Percentiles rank a stretch among this genome's conserved stretches.
These are phyloP conservation scores for Sarcophaga bullata DNA, from an alignment of 1,140 invertebrate species.

Conservation along the genomic window DNA sequence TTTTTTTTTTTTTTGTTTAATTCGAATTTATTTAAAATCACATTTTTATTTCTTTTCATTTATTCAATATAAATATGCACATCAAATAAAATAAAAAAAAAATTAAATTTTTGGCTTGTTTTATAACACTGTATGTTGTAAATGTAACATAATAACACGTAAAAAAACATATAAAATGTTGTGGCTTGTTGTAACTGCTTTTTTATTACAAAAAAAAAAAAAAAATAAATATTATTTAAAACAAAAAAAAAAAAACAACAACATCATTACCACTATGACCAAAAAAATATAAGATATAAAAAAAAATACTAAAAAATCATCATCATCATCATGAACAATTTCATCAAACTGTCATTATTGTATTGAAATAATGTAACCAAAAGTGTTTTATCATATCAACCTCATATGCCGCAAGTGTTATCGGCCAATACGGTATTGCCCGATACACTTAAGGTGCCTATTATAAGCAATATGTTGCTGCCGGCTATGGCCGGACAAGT, in stretches of 20 bases:
- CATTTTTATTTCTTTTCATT: constrained; percentile 38
- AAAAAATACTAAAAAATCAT: neutral
- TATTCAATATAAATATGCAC: constrained; percentile 29
- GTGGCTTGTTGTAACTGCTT: constrained; percentile 19
- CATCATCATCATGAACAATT: neutral
- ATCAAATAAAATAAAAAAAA: neutral
- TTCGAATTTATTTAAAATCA: constrained; percentile 28
- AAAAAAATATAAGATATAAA: neutral
- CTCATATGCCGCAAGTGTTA: constrained; percentile 48
- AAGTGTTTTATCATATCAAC: constrained; percentile 61
- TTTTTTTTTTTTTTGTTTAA: constrained; percentile 29
- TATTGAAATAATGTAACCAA: neutral
- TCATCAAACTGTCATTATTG: constrained; percentile 14
- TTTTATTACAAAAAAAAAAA: neutral
- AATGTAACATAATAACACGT: neutral
- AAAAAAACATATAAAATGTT: neutral
- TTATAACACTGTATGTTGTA: constrained; percentile 3
- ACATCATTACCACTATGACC: constrained; percentile 28
- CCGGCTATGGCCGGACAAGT: neutral
- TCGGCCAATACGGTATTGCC: constrained; percentile 40
- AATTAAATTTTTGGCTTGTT: constrained; percentile 29
- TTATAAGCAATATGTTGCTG: constrained; percentile 9
- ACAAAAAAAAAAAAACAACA: neutral
- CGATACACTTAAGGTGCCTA: constrained; percentile 27
- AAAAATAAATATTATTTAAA: neutral